Evolutionary conservation across 2,888 invertebrate species (phyloP), one percentile per base, ranked within the genome.

Genomic region (Amphipoea oculea): DNA sequence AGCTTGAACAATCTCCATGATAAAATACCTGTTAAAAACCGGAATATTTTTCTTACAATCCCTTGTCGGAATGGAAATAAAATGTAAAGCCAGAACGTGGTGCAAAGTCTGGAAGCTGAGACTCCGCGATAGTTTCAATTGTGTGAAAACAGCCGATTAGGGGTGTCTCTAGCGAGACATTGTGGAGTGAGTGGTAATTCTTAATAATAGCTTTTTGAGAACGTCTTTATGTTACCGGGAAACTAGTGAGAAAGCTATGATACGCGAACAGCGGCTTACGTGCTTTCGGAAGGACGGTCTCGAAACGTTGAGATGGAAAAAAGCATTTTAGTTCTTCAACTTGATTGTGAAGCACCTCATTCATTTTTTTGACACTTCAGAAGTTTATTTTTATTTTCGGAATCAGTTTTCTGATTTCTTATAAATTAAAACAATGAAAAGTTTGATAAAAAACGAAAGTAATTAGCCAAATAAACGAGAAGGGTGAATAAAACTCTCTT

Each of bases 61-160:
- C 63, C 42, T 20, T 36, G 65, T 74, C 60, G 67, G 29, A 65
- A 88, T 81, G 85, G 71, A 85, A 73, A 88, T 73, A 85, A 75
- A 81, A 85, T 81, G 81, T 88, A 75, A 80, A 88, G 82, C 69
- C 40, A 67, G 77, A 63, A 77, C 74, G 76, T 63, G 62, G 86
- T 54, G 62, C 48, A 63, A 76, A 74, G 82, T 67, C 77, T 73
- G 23, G 69, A 5, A 80, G 69, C 86, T 75, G 65, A 72, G 68
- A 68, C 54, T 23, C 67, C 40, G 66, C 74, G 81, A 76, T 86
- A 85, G 85, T 85, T 85, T 85, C 88, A 88, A 85, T 86, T 88
- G 85, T 85, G 82, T 82, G 79, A 86, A 86, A 88, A 86, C 86
- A 85, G 76, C 45, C 88, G 88, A 79, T 86, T 82, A 79, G 74